Evolutionary conservation across 2,797 vertebrate genomes (phyloP), one percentile per base, ranked within the genome.

Genomic region (Pogoniulus pusillus): DNA sequence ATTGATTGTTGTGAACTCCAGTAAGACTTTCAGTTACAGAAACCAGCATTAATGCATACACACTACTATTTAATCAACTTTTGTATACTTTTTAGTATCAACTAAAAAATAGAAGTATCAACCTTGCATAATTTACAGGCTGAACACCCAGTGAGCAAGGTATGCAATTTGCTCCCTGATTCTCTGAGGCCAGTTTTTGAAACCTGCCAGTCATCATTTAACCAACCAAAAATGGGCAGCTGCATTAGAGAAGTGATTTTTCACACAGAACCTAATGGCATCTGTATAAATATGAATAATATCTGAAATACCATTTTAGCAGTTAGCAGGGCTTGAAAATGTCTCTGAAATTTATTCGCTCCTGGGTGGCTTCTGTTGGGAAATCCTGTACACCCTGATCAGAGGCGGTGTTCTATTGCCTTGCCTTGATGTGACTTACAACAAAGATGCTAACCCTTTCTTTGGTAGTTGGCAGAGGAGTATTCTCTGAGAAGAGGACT

Each of bases 141-240:
- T 93, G 82, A 89, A 87, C 1, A 26, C 80, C 86, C 10, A 3
- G 59, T 57, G 32, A 94, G 74, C 74, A 79, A 93, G 71, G 43
- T 86, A 91, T 39, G 71, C 68, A 91, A 49, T 90, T 79, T 88
- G 81, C 35, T 95, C 78, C 54, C 51, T 84, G 72, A 76, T 88
- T 91, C 68, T 92, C 80, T 71, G 77, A 94, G 94, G 26, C 58
- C 22, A 6, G 57, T 76, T 95, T 94, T 82, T 89, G 71, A 92
- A 90, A 93, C 71, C 93, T 93, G 93, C 81, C 91, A 96, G 83
- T 93, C 91, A 93, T 92, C 94, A 93, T 88, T 93, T 96, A 94
- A 88, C 81, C 83, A 88, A 79, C 77, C 88, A 82, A 86, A 86
- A 94, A 92, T 0, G 15, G 71, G 85, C 86, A 92, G 88, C 95